These are phyloP conservation scores for Naja naja DNA, from an alignment of 2,113 vertebrate genomes.

Conservation along the genomic window DNA sequence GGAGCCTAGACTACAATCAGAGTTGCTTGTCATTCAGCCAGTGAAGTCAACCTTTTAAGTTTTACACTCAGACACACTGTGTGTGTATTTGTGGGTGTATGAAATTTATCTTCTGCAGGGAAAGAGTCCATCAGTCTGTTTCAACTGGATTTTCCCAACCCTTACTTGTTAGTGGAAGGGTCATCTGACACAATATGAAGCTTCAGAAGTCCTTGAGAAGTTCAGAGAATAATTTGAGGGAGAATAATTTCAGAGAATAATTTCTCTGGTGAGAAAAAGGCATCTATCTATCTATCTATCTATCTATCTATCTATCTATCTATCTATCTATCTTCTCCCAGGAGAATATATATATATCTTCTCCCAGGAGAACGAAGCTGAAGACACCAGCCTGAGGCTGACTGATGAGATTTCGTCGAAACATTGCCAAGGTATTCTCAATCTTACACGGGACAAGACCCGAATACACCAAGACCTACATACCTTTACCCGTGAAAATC, in stretches of 20 bases:
- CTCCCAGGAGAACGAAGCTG: too few relatives aligned
- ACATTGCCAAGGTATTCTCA: too few relatives aligned
- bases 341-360: too few relatives aligned
- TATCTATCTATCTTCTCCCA: too few relatives aligned
- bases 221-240: not conserved
- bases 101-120: not conserved
- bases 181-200: not conserved
- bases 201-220: not conserved
- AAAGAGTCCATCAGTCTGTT: not conserved
- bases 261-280: not conserved
- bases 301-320: too few relatives aligned
- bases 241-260: not conserved
- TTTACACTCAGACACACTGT: not conserved
- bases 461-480: too few relatives aligned
- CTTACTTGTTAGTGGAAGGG: not conserved
- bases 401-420: too few relatives aligned
- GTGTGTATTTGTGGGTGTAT: not conserved
- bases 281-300: too few relatives aligned
- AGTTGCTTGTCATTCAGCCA: not conserved
- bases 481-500: too few relatives aligned
- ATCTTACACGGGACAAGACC: too few relatives aligned
- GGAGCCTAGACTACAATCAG: not conserved
- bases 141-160: too few relatives aligned
- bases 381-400: too few relatives aligned
- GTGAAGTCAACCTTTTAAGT: not conserved